These are phyloP conservation scores for Melospiza melodia DNA, from an alignment of 2,113 vertebrate species.

Conservation along the genomic window DNA sequence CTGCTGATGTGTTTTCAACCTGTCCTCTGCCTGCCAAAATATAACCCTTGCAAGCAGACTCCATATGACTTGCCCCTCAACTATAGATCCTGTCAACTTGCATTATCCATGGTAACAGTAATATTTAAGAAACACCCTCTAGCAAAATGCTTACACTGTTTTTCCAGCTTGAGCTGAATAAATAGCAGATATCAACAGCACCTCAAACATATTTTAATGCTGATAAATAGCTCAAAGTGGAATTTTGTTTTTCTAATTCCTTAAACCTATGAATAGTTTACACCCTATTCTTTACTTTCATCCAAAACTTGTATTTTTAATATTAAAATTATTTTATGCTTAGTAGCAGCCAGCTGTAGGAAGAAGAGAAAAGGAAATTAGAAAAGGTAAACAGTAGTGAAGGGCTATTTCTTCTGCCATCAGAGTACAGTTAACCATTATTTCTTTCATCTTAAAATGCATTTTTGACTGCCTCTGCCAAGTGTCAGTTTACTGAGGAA, in stretches of 20 bases:
- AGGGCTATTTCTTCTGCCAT: background rate
- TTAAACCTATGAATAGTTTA: background rate
- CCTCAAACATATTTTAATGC: background rate
- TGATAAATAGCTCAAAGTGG: background rate
- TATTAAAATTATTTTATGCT: background rate
- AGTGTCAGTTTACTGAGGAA: background rate
- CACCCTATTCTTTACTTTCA: background rate
- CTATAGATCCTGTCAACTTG: slow-evolving; percentile 64
- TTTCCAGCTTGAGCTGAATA: slow-evolving; percentile 22
- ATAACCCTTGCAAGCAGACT: slow-evolving; percentile 3
- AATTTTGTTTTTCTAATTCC: background rate
- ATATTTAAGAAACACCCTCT: slow-evolving; percentile 47
- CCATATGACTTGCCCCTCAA: slow-evolving; percentile 41
- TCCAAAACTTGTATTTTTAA: background rate
- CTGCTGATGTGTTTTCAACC: slow-evolving; percentile 20
- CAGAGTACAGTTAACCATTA: background rate
- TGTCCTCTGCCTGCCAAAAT: slow-evolving; percentile 59
- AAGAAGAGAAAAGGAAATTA: background rate
- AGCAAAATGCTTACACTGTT: slow-evolving; percentile 28
- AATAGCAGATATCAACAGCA: background rate
- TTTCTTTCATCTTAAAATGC: background rate
- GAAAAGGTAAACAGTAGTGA: background rate
- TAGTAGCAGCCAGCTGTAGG: background rate
- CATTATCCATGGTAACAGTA: slow-evolving; percentile 44
- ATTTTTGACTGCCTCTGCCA: background rate